phyloP scores from a whole-genome alignment of 1,140 invertebrate species.

The Drosophila tropicalis region DNA sequence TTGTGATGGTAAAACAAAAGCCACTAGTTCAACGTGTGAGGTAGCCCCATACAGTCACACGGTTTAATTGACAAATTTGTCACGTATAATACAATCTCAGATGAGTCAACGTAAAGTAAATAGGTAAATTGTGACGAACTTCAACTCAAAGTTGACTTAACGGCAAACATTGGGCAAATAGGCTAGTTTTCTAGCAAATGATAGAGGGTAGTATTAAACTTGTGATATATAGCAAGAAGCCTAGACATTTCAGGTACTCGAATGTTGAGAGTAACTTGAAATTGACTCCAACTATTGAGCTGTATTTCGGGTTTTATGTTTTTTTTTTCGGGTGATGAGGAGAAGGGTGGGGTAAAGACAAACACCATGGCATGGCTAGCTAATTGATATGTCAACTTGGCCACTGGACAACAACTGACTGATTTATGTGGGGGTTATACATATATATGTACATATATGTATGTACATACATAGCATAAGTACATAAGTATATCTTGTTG shows the following conservation, averaged over 20 bases:
- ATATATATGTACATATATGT: slow-evolving; percentile 1
- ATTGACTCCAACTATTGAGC: background rate
- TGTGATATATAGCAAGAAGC: too few species aligned
- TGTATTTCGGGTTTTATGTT: background rate
- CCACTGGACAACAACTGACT: slow-evolving; percentile 27
- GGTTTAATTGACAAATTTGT: slow-evolving; percentile 14
- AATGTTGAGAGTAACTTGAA: too few species aligned
- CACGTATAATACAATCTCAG: slow-evolving; percentile 24
- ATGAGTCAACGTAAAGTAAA: slow-evolving; percentile 25
- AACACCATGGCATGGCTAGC: slow-evolving; percentile 7
- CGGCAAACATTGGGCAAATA: background rate
- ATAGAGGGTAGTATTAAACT: too few species aligned
- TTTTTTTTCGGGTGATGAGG: background rate
- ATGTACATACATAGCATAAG: slow-evolving; percentile 16
- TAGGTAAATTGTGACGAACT: background rate
- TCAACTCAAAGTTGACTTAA: background rate
- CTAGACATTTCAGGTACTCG: too few species aligned
- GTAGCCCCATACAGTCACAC: background rate
- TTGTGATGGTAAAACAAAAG: background rate
- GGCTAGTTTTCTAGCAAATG: too few species aligned
- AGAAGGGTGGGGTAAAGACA: background rate
- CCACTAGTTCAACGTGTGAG: slow-evolving; percentile 1
- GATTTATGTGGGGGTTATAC: slow-evolving; percentile 1
- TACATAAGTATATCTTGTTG: slow-evolving; percentile 29
- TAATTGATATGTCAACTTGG: slow-evolving; percentile 72